Base-by-base conservation (phyloP, 1,140 invertebrate genomes). In the Argopecten irradians region DNA sequence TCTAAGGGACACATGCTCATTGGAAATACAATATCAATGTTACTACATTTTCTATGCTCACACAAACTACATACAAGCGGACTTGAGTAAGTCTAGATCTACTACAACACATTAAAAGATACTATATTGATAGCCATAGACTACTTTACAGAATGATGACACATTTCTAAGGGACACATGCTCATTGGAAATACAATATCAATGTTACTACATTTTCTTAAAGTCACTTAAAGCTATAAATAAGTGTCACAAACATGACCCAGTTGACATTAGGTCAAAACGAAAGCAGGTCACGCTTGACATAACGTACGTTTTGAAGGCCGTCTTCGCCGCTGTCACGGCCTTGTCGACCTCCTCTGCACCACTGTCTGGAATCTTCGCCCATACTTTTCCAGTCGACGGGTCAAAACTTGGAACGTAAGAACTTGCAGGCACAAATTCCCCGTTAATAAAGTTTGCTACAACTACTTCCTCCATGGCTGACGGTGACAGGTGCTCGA, bases 401-500 rank as follows among this genome's bases (percentile, higher is more conserved):
- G 96, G 96, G 88, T 97, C 94, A 89, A 93, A 96, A 89, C 96
- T 96, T 83, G 96, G 94, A 86, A 96, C 88, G 85, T 93, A 94
- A 14, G 92, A 90, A 1, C 93, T 90, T 33, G 92, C 88, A 9
- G 91, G 43, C 11, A 93, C 89, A 91, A 96, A 96, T 46, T 94
- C 87, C 1, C 96, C 96, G 85, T 95, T 93, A 34, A 96, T 96
- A 90, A 96, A 96, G 92, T 96, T 96, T 41, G 93, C 41, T 14
- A 95, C 90, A 34, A 84, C 71, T 36, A 86, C 36, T 34, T 85
- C 41, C 43, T 1, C 19, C 35, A 84, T 71, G 22, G 13, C n/a
- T 71, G 55, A 28, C 55, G n/a, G 55, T n/a, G 28, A 71, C 22
- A 16, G 1, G 22, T 71, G 36, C 5, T 13, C 36, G 5, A 39